Base-by-base conservation (phyloP, 2,888 invertebrate genomes). In the Argyra leucocephala region DNA sequence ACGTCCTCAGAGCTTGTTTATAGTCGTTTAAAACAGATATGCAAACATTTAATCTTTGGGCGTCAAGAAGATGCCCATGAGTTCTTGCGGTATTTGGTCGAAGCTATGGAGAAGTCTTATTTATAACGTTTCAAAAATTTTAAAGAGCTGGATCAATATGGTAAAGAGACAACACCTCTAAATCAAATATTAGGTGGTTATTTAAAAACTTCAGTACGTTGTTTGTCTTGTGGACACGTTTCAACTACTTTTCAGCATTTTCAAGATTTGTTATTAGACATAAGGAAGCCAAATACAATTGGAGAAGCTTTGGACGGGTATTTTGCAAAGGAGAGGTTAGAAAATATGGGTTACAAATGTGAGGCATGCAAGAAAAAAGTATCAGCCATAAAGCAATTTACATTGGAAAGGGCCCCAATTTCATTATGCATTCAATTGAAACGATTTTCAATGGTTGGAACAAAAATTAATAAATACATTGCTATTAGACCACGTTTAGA, bases 51-150 rank as follows among this genome's bases (percentile, higher is more conserved):
- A 76, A 88, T 90, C 60, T 91, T 90, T 70, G 96, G 96, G 0
- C 84, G 93, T 22, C 97, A 98, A 81, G 97, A 98, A 81, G 97
- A 98, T 85, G 96, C 97, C 1, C 97, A 97, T 80, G 97, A 98
- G 79, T 97, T 97, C 79, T 82, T 98, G 67, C 87, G 96, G 68
- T 95, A 95, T 78, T 83, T 97, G 61, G 87, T 97, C 22, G 96
- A 97, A 80, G 91, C 93, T 61, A 93, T 97, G 93, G 95, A 96
- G 76, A 91, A 91, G 73, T 88, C 92, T 60, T 95, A 91, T 78
- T 81, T 96, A 66, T 82, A 84, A 72, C 84, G 90, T 67, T 87
- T 88, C 76, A 85, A 87, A 71, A 85, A 87, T 72, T 86, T 85
- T 66, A 85, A 85, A 70, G 86, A 88, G 77, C 82, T 97, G 67